phyloP scores from a whole-genome alignment of 1,140 invertebrate genomes.

The Drosophila melanogaster region Release_6_plus_ISO1_MT NT_037436.4:16683001-16683500 shows the following conservation, averaged over 20 bases:
- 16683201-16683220: too few species aligned
- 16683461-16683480: background rate
- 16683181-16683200: too few species aligned
- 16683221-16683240: too few species aligned
- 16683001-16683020: conserved; percentile 73
- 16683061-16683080: conserved; percentile 60
- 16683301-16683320: background rate
- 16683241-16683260: too few species aligned
- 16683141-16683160: too few species aligned
- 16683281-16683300: background rate
- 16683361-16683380: conserved; percentile 34
- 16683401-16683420: conserved; percentile 33
- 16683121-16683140: background rate
- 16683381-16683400: conserved; percentile 59
- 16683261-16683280: background rate
- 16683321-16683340: conserved; percentile 13
- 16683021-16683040: conserved; percentile 18
- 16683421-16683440: background rate
- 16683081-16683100: conserved; percentile 24
- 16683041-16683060: conserved; percentile 41
- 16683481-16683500: conserved; percentile 53
- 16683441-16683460: too few species aligned
- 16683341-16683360: conserved; percentile 28
- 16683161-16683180: too few species aligned
- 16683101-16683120: background rate